A percentile compares a stretch with the other conserved stretches of the same genome.
Evolutionary conservation across 2,888 invertebrate species (phyloP).

Genomic region (Callinectes sapidus): DNA sequence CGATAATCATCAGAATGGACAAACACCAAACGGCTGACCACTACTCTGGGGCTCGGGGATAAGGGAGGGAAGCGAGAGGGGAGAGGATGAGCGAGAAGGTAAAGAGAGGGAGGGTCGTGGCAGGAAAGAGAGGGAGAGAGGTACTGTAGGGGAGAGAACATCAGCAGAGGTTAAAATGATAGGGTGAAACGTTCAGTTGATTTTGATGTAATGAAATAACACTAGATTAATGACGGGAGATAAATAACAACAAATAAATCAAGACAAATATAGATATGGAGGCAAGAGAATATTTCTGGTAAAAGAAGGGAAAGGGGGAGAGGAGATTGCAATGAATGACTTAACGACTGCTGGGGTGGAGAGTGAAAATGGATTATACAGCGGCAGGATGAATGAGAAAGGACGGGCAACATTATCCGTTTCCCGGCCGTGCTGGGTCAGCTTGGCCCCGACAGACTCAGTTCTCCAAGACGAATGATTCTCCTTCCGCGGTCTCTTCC

Average conservation of each 20-base stretch:
- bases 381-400: constrained; percentile 48
- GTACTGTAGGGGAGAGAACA: neutral
- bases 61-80: neutral
- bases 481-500: constrained; percentile 33
- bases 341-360: constrained; percentile 13
- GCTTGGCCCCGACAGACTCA: constrained; percentile 50
- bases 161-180: neutral
- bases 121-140: constrained; percentile 24
- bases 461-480: constrained; percentile 59
- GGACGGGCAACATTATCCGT: constrained; percentile 59
- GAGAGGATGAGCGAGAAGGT: neutral
- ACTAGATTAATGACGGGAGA: neutral
- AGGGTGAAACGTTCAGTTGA: neutral
- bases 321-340: constrained; percentile 34
- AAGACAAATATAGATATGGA: neutral
- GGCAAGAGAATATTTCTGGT: neutral
- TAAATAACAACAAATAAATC: neutral
- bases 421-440: constrained; percentile 61
- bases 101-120: neutral
- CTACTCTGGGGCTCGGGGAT: neutral
- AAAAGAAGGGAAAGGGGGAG: neutral
- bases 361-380: constrained; percentile 50
- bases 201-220: neutral
- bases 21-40: constrained; percentile 39
- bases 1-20: constrained; percentile 36